A percentile compares a stretch with the other conserved stretches of the same genome.
Evolutionary conservation across 2,888 invertebrate species (phyloP).

Genomic region (Agriotes lineatus): DNA sequence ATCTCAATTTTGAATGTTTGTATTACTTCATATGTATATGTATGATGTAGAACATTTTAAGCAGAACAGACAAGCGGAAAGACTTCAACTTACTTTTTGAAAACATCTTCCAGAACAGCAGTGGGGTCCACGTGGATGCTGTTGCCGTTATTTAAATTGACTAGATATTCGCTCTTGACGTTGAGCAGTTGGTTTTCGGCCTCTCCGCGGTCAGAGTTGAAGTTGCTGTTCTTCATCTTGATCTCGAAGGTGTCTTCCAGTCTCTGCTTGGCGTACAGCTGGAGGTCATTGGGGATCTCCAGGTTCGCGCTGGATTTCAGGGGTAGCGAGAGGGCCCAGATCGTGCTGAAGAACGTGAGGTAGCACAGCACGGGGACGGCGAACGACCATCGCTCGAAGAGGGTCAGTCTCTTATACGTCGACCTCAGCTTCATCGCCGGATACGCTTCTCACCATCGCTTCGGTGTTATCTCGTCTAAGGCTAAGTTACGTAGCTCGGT

Average conservation of each 20-base stretch:
- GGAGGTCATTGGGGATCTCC: constrained; percentile 4
- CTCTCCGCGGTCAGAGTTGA: constrained; percentile 67
- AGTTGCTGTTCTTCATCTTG: constrained; percentile 67
- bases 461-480: too few species aligned
- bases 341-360: constrained; percentile 68
- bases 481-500: too few species aligned
- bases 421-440: constrained; percentile 23
- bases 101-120: constrained; percentile 63
- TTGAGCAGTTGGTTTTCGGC: constrained; percentile 65
- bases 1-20: too few species aligned
- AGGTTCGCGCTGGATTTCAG: constrained; percentile 56
- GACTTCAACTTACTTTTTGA: constrained; percentile 65
- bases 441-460: neutral
- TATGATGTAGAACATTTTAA: too few species aligned
- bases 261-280: constrained; percentile 37
- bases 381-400: constrained; percentile 69
- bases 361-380: constrained; percentile 70
- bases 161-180: constrained; percentile 68
- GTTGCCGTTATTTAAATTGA: constrained; percentile 61
- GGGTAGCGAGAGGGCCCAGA: constrained; percentile 68
- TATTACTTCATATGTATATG: too few species aligned
- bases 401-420: constrained; percentile 39
- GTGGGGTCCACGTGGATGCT: constrained; percentile 60
- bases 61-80: too few species aligned
- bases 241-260: constrained; percentile 61